Evolutionary conservation across 2,888 invertebrate species (phyloP), one percentile per base, ranked within the genome.

Genomic region (Andricus quercusramuli): DNA sequence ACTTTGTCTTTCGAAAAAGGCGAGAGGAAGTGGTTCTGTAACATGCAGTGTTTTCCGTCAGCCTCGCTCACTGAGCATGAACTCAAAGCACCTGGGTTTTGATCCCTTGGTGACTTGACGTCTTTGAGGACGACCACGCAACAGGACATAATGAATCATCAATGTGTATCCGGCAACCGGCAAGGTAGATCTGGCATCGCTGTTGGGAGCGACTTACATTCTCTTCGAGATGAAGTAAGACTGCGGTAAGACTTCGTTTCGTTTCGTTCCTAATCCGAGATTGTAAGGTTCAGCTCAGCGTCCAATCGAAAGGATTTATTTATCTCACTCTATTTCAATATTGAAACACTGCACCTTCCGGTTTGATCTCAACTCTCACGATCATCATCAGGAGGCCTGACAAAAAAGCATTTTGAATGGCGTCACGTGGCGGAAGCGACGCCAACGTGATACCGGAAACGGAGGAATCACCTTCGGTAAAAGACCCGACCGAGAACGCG

Each of bases 111-210:
- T 64, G 44, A 64, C 64, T 32, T 47, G 29, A 22, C 17, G 37
- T 67, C 37, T 44, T 68, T 56, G 67, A 62, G 78, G 79, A 81
- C 77, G 80, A 65, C 29, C 22, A 76, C 78, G 79, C 83, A 76
- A 78, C 65, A 78, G 80, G 78, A 80, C 78, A 78, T 81, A 70
- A 83, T 82, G 83, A 85, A 83, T 85, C 84, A 81, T 82, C 83
- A 82, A 83, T 79, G 83, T 83, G 80, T 84, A 85, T 86, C 83
- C 85, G 83, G 82, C 83, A 79, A 79, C 79, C 81, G 80, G 74
- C 79, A 81, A 82, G 83, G 83, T 82, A 85, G 85, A 85, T 86
- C 84, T 85, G 86, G 84, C 85, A 86, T 83, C 85, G 84, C 85
- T 85, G 86, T 83, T 77, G 77, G 32, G 68, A 79, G 59, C 68